Conservation (phyloP, 1,140 invertebrate genomes). For the Plutomurus gul region DNA sequence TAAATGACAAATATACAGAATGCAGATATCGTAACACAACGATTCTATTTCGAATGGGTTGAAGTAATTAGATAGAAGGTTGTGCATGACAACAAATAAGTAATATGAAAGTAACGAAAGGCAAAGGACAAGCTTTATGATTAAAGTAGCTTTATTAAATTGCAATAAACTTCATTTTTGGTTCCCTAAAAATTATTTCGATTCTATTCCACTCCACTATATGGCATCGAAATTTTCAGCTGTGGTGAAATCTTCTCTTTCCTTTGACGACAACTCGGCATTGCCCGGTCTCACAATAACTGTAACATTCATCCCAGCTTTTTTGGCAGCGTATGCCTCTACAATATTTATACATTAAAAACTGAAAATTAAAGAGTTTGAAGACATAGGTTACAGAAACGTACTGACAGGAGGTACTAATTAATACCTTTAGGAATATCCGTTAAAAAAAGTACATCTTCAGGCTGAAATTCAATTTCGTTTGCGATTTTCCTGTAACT, state of each 20-base stretch:
- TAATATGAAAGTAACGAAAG: neutral
- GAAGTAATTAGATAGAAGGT: no score
- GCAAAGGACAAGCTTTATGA: no score
- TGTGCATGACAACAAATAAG: neutral
- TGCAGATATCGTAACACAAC: no score
- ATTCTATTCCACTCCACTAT: neutral
- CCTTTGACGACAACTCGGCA: constrained; percentile 66
- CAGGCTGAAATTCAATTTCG: constrained; percentile 66
- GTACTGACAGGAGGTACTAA: neutral
- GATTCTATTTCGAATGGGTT: no score
- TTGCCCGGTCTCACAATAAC: constrained; percentile 80
- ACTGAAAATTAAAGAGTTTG: constrained; percentile 9
- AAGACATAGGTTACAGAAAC: neutral
- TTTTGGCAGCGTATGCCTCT: constrained; percentile 80
- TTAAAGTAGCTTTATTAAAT: neutral
- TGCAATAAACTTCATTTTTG: neutral
- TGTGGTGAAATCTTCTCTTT: constrained; percentile 62
- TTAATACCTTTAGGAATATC: constrained; percentile 76
- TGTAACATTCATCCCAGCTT: constrained; percentile 70
- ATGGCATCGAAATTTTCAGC: neutral
- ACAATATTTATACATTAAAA: no score
- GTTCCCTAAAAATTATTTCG: neutral
- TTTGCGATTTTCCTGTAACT: constrained; percentile 78
- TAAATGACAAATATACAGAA: no score
- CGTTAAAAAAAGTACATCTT: constrained; percentile 81